phyloP scores from a whole-genome alignment of 1,140 invertebrate species.

The Geopemphigus sp. region DNA sequence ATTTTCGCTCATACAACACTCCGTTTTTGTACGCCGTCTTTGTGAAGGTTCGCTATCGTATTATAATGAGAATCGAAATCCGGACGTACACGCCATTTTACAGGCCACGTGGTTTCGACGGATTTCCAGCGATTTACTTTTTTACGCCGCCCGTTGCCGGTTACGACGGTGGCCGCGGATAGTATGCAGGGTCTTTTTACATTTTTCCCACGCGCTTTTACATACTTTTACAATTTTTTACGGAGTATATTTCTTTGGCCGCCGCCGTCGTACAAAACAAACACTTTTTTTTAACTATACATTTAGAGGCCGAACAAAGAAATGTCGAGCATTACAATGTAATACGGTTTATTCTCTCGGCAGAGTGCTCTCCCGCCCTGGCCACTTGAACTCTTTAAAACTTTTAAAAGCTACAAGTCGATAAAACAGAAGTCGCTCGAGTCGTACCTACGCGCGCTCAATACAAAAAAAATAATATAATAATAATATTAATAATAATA shows the following conservation, averaged over 20 bases:
- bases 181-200: neutral
- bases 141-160: neutral
- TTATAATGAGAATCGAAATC: slow-evolving; percentile 13
- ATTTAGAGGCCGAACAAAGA: slow-evolving; percentile 26
- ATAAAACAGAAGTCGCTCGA: slow-evolving; percentile 11
- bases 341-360: slow-evolving; percentile 22
- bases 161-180: neutral
- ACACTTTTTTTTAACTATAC: slow-evolving; percentile 27
- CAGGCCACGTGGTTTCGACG: neutral
- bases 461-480: slow-evolving; percentile 30
- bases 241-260: slow-evolving; percentile 15
- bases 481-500: too few relatives aligned
- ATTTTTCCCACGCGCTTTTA: neutral
- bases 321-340: slow-evolving; percentile 14
- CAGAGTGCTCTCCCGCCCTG: slow-evolving; percentile 5
- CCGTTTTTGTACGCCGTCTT: neutral
- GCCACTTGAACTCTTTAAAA: slow-evolving; percentile 35
- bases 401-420: slow-evolving; percentile 36
- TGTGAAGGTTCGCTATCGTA: neutral
- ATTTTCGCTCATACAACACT: neutral
- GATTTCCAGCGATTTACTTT: slow-evolving; percentile 7
- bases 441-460: neutral
- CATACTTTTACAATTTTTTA: slow-evolving; percentile 14
- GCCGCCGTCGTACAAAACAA: slow-evolving; percentile 12
- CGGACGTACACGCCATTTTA: neutral